phyloP scores from a whole-genome alignment of 2,888 invertebrate genomes.

The Machimus rusticus region DNA sequence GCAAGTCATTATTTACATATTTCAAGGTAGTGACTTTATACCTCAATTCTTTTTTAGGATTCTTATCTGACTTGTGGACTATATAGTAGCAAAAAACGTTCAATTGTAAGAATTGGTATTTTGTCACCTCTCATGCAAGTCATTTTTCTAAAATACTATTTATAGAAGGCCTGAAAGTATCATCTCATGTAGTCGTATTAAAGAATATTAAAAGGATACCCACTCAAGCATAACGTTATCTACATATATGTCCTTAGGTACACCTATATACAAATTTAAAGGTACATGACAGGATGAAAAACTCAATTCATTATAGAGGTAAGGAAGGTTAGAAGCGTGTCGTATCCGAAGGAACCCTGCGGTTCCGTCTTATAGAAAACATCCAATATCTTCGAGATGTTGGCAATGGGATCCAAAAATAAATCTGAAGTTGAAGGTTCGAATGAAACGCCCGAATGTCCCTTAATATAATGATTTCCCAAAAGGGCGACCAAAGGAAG shows the following conservation, averaged over 20 bases:
- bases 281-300: neutral
- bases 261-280: neutral
- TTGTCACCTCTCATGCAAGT: no score
- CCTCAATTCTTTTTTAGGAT: no score
- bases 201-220: neutral
- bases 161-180: neutral
- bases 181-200: neutral
- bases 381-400: neutral
- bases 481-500: neutral
- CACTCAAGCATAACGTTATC: neutral
- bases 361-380: neutral
- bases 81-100: no score
- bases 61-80: no score
- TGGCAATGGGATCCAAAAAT: neutral
- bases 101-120: neutral
- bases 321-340: neutral
- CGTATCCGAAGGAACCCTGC: neutral
- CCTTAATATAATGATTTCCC: neutral
- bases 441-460: neutral
- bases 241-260: neutral
- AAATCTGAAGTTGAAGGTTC: neutral
- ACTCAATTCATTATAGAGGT: neutral
- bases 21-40: no score
- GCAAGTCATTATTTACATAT: no score
- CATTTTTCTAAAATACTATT: neutral